A percentile compares a stretch with the other conserved stretches of the same genome.
phyloP scores from a whole-genome alignment of 2,888 invertebrate species.

The Siphlonurus alternatus region DNA sequence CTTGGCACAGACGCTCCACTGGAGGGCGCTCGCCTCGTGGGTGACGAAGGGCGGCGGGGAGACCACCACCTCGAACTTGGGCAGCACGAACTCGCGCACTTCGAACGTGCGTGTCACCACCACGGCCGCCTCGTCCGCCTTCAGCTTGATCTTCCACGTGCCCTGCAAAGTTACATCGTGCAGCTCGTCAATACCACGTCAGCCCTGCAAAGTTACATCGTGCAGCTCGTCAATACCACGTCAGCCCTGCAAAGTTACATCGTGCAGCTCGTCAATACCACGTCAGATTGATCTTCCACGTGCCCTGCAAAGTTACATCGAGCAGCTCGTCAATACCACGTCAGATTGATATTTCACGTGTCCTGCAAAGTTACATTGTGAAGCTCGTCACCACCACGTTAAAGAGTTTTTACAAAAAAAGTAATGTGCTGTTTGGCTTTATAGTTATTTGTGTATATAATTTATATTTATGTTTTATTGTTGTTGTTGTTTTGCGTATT shows the following conservation, averaged over 20 bases:
- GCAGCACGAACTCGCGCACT: constrained; percentile 38
- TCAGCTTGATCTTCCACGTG: constrained; percentile 33
- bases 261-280: constrained; percentile 21
- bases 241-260: too few relatives aligned
- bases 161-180: constrained; percentile 30
- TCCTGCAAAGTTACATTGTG: too few relatives aligned
- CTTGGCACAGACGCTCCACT: constrained; percentile 39
- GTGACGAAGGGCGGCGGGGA: constrained; percentile 28
- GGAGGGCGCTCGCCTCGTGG: constrained; percentile 26
- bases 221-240: too few relatives aligned
- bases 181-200: too few relatives aligned
- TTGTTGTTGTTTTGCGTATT: too few relatives aligned
- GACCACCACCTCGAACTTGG: constrained; percentile 39
- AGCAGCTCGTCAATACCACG: too few relatives aligned
- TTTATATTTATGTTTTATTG: too few relatives aligned
- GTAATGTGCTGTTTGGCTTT: too few relatives aligned
- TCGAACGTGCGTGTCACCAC: constrained; percentile 25
- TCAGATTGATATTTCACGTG: too few relatives aligned
- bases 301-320: constrained; percentile 29
- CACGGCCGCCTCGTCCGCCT: constrained; percentile 20
- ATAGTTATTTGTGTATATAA: too few relatives aligned
- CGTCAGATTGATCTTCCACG: constrained; percentile 32
- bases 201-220: too few relatives aligned
- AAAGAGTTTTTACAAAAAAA: constrained; percentile 36
- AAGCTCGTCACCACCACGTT: constrained; percentile 20